Conservation (phyloP, 2,888 invertebrate genomes). For the Oscheius sp. region DNA sequence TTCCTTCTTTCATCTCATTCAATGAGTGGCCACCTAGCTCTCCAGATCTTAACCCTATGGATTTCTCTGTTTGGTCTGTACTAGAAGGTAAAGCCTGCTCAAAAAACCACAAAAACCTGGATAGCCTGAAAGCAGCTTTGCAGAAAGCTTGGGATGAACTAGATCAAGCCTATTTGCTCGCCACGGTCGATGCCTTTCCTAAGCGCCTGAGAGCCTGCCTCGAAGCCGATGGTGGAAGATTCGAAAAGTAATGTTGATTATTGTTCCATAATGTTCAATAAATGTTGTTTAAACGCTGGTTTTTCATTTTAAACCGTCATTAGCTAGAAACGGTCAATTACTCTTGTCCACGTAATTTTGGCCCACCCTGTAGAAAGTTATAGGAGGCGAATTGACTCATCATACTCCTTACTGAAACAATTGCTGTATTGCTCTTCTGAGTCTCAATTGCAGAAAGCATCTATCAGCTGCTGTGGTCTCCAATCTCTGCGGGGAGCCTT, state of each 20-base stretch:
- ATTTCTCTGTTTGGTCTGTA: constrained; percentile 7
- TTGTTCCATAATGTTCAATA: too few relatives aligned
- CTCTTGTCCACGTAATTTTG: too few relatives aligned
- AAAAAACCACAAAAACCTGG: constrained; percentile 1
- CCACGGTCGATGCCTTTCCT: constrained; percentile 12
- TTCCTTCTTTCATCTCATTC: not conserved
- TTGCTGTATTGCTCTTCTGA: too few relatives aligned
- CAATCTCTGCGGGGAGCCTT: too few relatives aligned
- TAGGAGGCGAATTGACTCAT: too few relatives aligned
- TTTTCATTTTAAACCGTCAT: too few relatives aligned
- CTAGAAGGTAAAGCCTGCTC: not conserved
- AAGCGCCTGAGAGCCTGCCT: constrained; percentile 19
- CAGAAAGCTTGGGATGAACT: constrained; percentile 4
- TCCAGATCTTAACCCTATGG: constrained; percentile 19
- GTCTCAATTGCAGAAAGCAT: too few relatives aligned
- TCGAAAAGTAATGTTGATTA: constrained; percentile 4
- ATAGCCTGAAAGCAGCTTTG: not conserved
- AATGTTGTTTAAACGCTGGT: too few relatives aligned
- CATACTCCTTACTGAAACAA: too few relatives aligned
- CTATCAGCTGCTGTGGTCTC: too few relatives aligned
- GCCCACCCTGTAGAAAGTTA: too few relatives aligned
- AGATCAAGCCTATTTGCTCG: constrained; percentile 27
- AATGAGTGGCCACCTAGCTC: constrained; percentile 22
- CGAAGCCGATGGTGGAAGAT: constrained; percentile 18
- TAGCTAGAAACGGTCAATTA: too few relatives aligned